Evolutionary conservation across 2,113 vertebrate genomes (phyloP), one percentile per base, ranked within the genome.

Genomic region (Danionella cerebrum): DNA sequence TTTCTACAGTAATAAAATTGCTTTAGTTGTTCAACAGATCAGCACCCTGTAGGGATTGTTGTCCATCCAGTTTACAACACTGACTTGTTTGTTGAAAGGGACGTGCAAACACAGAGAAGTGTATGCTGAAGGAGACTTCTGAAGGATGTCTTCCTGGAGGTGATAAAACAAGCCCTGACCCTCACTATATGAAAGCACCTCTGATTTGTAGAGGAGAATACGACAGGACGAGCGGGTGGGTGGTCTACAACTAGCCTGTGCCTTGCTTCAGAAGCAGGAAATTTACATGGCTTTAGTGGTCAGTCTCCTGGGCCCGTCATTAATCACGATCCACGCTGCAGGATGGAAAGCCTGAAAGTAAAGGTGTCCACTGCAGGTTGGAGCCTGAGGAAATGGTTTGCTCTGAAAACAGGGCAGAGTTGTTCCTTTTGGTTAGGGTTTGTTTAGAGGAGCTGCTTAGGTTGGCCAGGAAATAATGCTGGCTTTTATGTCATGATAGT

Each of bases 241-340:
- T 86, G 87, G 85, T 88, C 84, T 72, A 68, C 71, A 62, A 52
- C 65, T 21, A 64, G 76, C 79, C 83, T 79, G 79, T 76, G 77
- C 80, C 77, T 73, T 69, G 79, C 66, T 78, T 75, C 76, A 70
- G 66, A 60, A 27, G 78, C 74, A 85, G 76, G 63, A 78, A 76
- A 86, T 87, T 82, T 85, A 86, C 82, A 84, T 86, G 39, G 68
- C 78, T 84, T 84, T 84, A 85, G 85, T 79, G 80, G 72, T 71
- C 5, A 47, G 73, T 82, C 78, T 84, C 82, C 78, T 76, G 76
- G 71, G 71, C 65, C 74, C 44, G 68, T 73, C 78, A 79, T 87
- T 88, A 89, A 88, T 87, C 80, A 82, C 66, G 25, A 63, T 39
- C 67, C 79, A n/a, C 36, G 22, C 13, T 25, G 22, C 53, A 76